Percentiles rank a stretch among this genome's conserved stretches.
Conservation (phyloP, 2,113 vertebrate genomes). For the Eulacestoma nigropectus region DNA sequence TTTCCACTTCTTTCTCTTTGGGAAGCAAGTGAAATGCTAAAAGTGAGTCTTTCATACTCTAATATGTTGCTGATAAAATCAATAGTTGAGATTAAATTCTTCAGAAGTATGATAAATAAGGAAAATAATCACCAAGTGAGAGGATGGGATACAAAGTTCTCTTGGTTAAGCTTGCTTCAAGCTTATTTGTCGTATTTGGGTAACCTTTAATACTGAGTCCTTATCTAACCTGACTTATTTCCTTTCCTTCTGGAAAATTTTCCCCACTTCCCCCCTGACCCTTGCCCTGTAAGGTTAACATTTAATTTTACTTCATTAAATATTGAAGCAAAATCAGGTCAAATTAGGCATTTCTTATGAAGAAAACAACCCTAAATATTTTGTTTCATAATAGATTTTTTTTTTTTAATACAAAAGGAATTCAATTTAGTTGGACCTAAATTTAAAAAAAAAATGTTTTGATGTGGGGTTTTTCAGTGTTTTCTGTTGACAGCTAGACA, state of each 20-base stretch:
- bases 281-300: accelerated
- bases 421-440: background rate
- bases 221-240: background rate
- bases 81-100: background rate
- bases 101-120: background rate
- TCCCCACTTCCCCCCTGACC: accelerated
- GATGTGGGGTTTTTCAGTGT: background rate
- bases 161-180: background rate
- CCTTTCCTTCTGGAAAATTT: background rate
- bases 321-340: background rate
- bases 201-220: background rate
- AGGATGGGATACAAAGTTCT: background rate
- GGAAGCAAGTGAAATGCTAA: background rate
- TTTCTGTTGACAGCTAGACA: background rate
- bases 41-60: background rate
- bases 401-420: background rate
- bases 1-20: background rate
- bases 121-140: background rate
- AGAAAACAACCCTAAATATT: background rate
- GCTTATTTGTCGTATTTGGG: background rate
- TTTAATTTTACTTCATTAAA: background rate
- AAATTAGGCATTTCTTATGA: background rate
- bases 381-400: background rate
- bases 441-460: background rate
- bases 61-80: background rate